Evolutionary conservation across 2,888 invertebrate species (phyloP), one percentile per base, ranked within the genome.

Genomic region (Beris morrisii): DNA sequence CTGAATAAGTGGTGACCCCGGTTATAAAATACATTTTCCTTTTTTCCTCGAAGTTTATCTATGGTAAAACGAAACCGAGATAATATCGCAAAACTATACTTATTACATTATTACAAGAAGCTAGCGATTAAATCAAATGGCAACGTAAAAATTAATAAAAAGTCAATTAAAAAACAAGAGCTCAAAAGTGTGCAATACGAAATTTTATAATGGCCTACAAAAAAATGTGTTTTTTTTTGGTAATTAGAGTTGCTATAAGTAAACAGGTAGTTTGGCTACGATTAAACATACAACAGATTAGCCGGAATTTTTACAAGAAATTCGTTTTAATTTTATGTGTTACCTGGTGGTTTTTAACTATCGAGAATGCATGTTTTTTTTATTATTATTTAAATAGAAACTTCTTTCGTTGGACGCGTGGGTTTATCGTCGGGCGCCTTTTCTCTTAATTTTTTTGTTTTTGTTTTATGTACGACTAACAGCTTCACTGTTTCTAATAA

Each of bases 261-360:
- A 32, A 54, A 38, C 6, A 9, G 54, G 15, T 50, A 31, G 12
- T 53, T 53, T 28, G 11, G 7, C 9, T 7, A 30, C 31, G 31
- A 30, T 53, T 12, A 30, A 53, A 53, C 28, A 50, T 9, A 15
- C n/a, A 28, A 15, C 4, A 31, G 48, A 59, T 59, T 59, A 59
- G 48, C 46, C 58, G 48, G 48, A 59, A 59, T 59, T 46, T 48
- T 59, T 59, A 59, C 58, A 59, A 59, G 58, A 59, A 46, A 59
- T 59, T 59, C 48, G 30, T 59, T 59, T 59, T 31, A 59, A 45
- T 59, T 58, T 59, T 31, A 43, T 56, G 31, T 57, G 22, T 22
- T 22, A 22, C 22, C 22, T 22, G 38, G 9, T 38, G 38, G 9
- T 38, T 38, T 38, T 38, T 38, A 38, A n/a, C 48, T 46, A 30